Base-by-base conservation (phyloP, 2,797 vertebrate genomes). In the Ceyx erithaca region DNA sequence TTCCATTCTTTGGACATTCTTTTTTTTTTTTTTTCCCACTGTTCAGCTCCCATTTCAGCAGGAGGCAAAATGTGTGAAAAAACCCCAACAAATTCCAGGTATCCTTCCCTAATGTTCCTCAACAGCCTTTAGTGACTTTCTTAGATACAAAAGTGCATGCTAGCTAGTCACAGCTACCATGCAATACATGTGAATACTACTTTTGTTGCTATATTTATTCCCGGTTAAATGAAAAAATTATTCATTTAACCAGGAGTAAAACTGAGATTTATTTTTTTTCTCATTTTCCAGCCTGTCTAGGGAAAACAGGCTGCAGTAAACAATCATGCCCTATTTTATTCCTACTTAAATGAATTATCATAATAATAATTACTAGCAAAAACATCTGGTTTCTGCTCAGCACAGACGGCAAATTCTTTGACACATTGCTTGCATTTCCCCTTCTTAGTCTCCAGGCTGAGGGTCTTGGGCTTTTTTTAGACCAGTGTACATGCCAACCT, bases 271-370 rank as follows among this genome's bases (percentile, higher is more conserved):
- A 10, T 35, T 97, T 96, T 68, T 96, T 93, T 95, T 89, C 96
- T 96, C 87, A 80, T 97, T 97, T 97, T 83, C 91, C 75, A 93
- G 87, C 63, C 76, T 95, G 95, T 97, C 97, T 96, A 79, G 97
- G 96, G 97, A 97, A 91, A 97, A 95, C 76, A 96, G 80, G 77
- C 92, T 97, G 90, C 82, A 95, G 96, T 97, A 97, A 97, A 98
- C 95, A 97, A 97, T 97, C 96, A 97, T 96, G 94, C 91, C 93
- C 94, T 97, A 93, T 97, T 97, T 98, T 97, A 96, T 96, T 97
- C 93, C 93, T 92, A 92, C 94, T 97, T 98, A 98, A 97, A 97
- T 96, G 94, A 97, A 97, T 98, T 97, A 97, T 97, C 96, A 97
- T 96, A 87, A 96, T 96, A 97, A 97, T 98, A 97, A 98, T 97